Conservation (phyloP, 2,888 invertebrate genomes). For the Diogma glabrata region DNA sequence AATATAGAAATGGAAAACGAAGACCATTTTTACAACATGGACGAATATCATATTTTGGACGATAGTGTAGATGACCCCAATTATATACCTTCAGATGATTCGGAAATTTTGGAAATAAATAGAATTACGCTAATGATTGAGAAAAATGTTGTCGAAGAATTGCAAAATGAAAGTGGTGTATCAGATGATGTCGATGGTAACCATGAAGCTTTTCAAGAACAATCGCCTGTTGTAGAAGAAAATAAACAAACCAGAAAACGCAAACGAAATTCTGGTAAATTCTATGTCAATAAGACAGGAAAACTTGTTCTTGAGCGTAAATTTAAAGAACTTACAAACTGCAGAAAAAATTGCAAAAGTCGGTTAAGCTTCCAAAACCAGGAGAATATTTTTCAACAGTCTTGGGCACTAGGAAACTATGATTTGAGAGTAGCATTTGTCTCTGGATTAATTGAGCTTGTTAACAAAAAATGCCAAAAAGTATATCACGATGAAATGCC, state of each 20-base stretch:
- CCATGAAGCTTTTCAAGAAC: conserved; percentile 2
- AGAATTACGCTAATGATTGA: neutral
- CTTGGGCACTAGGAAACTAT: neutral
- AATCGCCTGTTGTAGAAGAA: neutral
- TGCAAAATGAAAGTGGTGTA: conserved; percentile 2
- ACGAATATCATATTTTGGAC: neutral
- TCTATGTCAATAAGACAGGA: neutral
- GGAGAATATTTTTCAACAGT: neutral
- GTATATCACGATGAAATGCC: neutral
- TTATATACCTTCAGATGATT: neutral
- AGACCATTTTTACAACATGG: neutral
- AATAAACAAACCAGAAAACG: neutral
- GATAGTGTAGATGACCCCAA: neutral
- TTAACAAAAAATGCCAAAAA: neutral
- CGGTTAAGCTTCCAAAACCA: neutral
- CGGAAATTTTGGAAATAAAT: neutral
- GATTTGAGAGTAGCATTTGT: neutral
- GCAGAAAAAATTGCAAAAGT: neutral
- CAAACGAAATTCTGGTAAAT: neutral
- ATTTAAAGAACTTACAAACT: neutral
- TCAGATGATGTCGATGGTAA: conserved; percentile 3
- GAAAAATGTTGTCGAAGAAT: neutral
- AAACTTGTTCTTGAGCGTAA: neutral
- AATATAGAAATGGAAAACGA: neutral
- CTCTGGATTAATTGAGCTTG: neutral